Base-by-base conservation (phyloP, 2,113 vertebrate genomes). In the Noctilio leporinus region DNA sequence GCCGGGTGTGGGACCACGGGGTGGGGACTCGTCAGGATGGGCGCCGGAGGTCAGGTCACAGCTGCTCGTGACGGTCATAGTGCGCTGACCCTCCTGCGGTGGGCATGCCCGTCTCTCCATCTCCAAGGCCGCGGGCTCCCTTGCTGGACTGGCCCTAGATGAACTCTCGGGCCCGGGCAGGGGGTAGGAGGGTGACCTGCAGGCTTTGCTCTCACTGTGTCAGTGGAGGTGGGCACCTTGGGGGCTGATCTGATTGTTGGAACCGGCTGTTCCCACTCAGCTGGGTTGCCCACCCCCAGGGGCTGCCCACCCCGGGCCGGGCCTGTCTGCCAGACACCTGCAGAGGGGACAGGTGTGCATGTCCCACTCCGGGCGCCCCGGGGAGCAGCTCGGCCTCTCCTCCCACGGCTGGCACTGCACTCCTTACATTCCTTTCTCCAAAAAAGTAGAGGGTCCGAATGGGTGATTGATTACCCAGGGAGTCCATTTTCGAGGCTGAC, bases 291-390 rank as follows among this genome's bases (percentile, higher is more conserved):
- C 33, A 2, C 26, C 26, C 9, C 40, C 11, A 10, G 59, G 0
- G 3, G 38, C 8, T 10, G 2, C 10, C 38, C 33, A 2, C 26
- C 26, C 9, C 40, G 8, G 59, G 7, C 11, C 6, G 1, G 49
- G 43, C 59, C 47, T 26, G 55, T 7, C 14, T 1, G 4, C 57
- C 14, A 2, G 24, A 3, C 49, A 10, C 19, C 80, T 2, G 8
- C 3, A 0, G 22, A 38, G 40, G 22, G 22, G 53, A 1, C 16
- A 9, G 45, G 15, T 0, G 3, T 4, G 2, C 5, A 5, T 5
- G 70, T 2, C 30, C 11, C 14, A 1, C 20, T 45, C 30, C 22
- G 22, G 22, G 22, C 26, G 1, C 22, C 7, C 26, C 24, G 10
- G 14, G 0, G 20, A 49, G 40, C 24, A 10, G 40, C 20, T 0